Conservation (phyloP, 2,888 invertebrate genomes). For the Epistrophe eligans region DNA sequence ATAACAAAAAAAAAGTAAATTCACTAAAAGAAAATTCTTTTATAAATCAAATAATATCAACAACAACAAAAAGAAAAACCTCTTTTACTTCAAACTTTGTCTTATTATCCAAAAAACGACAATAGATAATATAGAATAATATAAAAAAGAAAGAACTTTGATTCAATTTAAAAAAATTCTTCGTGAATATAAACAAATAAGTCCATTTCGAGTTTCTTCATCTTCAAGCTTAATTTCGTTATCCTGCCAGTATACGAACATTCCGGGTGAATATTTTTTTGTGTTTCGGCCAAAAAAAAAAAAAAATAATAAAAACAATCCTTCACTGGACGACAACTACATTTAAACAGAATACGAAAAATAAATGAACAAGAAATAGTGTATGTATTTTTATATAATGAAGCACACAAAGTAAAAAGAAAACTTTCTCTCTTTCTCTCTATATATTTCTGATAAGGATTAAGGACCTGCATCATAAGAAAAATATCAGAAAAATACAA, state of each 20-base stretch:
- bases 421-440: no score
- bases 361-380: slow-evolving; percentile 39
- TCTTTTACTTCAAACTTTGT: slow-evolving; percentile 37
- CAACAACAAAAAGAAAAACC: neutral
- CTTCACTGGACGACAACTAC: slow-evolving; percentile 51
- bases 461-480: slow-evolving; percentile 69
- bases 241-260: slow-evolving; percentile 37
- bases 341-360: slow-evolving; percentile 12
- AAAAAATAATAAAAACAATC: neutral
- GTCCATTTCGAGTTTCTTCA: slow-evolving; percentile 40
- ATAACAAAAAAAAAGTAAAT: neutral
- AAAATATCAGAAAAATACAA: slow-evolving; percentile 62
- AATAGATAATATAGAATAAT: slow-evolving; percentile 1
- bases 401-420: slow-evolving; percentile 62
- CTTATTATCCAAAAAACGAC: slow-evolving; percentile 52
- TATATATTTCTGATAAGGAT: slow-evolving; percentile 73
- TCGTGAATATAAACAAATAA: slow-evolving; percentile 55
- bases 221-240: slow-evolving; percentile 9
- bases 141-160: slow-evolving; percentile 58
- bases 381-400: slow-evolving; percentile 53
- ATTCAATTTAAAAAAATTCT: slow-evolving; percentile 74
- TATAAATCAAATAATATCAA: slow-evolving; percentile 32
- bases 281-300: slow-evolving; percentile 46
- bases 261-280: slow-evolving; percentile 38
- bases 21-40: slow-evolving; percentile 7